phyloP scores from a whole-genome alignment of 92 coral and sea anemone species.

The Nematostella vectensis region DNA sequence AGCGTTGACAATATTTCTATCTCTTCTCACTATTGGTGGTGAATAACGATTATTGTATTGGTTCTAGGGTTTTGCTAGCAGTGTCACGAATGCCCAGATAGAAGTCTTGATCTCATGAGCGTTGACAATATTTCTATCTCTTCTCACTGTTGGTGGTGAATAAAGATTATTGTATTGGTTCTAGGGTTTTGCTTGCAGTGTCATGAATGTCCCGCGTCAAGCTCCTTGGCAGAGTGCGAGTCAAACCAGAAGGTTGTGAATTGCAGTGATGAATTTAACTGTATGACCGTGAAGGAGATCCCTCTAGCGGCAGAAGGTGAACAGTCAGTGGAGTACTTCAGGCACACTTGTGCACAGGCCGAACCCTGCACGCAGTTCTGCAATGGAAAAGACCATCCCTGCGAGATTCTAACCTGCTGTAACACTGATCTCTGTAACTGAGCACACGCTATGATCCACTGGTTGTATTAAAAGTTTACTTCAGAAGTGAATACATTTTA shows the following conservation, averaged over 20 bases:
- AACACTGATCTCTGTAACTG: constrained; percentile 2
- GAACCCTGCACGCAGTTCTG: not conserved
- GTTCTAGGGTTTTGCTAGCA: not conserved
- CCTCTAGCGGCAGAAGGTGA: too few relatives aligned
- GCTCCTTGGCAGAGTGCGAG: not conserved
- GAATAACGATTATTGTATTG: too few relatives aligned
- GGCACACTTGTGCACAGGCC: not conserved
- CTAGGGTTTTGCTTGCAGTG: not conserved
- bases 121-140: too few relatives aligned
- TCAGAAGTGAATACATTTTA: too few relatives aligned
- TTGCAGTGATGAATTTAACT: not conserved
- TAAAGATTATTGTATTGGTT: too few relatives aligned
- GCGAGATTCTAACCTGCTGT: not conserved
- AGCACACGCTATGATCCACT: too few relatives aligned
- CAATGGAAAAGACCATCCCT: not conserved
- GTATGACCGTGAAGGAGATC: not conserved
- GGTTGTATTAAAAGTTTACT: too few relatives aligned
- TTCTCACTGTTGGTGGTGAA: too few relatives aligned
- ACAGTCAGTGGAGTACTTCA: not conserved
- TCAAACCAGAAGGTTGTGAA: not conserved
- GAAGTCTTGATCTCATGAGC: too few relatives aligned
- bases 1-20: too few relatives aligned
- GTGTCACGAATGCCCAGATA: too few relatives aligned
- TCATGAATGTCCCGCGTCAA: not conserved
- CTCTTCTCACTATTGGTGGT: too few relatives aligned